phyloP scores from a whole-genome alignment of 2,888 invertebrate species.

The Amiota communis region DNA sequence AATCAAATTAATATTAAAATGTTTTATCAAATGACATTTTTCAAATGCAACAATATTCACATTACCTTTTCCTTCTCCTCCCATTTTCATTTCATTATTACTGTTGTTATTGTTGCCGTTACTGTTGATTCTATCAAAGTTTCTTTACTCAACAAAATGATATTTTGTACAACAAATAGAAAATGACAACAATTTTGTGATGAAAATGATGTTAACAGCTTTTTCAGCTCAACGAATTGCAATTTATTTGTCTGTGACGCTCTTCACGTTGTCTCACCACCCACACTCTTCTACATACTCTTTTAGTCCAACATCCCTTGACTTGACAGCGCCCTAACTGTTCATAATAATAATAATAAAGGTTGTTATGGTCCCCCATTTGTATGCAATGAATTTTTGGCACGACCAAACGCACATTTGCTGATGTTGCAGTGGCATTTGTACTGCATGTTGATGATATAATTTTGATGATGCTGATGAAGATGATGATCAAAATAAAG shows the following conservation, averaged over 20 bases:
- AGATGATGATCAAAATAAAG: neutral
- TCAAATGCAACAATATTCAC: too few species aligned
- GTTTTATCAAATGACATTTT: too few species aligned
- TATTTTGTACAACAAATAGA: too few species aligned
- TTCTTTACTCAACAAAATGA: too few species aligned
- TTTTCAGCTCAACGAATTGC: slow-evolving; percentile 22
- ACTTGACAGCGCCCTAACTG: too few species aligned
- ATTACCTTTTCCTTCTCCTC: too few species aligned
- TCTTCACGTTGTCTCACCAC: neutral
- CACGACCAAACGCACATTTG: neutral
- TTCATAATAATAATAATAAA: slow-evolving; percentile 34
- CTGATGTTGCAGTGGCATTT: neutral
- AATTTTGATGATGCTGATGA: neutral
- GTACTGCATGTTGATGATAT: neutral
- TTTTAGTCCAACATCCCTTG: too few species aligned
- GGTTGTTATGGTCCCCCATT: slow-evolving; percentile 51
- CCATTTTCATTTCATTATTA: too few species aligned
- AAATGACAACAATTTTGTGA: slow-evolving; percentile 22
- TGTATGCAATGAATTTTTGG: neutral
- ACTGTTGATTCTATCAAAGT: too few species aligned
- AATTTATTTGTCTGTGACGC: slow-evolving; percentile 14
- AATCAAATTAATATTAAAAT: too few species aligned
- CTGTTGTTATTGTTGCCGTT: too few species aligned
- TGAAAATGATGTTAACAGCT: slow-evolving; percentile 22
- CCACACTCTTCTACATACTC: too few species aligned